Percentiles rank a stretch among this genome's conserved stretches.
Conservation (phyloP, 1,140 invertebrate genomes). For the Penaeus japonicus region DNA sequence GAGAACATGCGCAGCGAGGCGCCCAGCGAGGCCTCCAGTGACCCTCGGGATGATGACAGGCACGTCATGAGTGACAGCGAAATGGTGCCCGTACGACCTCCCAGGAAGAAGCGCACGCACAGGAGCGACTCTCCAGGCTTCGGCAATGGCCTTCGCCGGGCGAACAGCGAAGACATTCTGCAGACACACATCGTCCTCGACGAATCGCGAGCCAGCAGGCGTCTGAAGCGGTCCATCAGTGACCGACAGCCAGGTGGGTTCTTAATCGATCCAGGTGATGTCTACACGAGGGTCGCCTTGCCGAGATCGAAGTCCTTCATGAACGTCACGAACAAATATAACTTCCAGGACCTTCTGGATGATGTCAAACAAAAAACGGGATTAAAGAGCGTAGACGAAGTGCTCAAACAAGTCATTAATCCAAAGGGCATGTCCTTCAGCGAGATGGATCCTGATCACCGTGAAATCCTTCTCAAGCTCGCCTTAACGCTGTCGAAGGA, state of each 20-base stretch:
- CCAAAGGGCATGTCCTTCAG: conserved; percentile 92
- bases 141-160: conserved; percentile 1
- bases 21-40: conserved; percentile 48
- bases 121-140: background rate
- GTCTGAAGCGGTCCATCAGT: conserved; percentile 40
- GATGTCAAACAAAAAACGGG: conserved; percentile 73
- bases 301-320: conserved; percentile 58
- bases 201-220: background rate
- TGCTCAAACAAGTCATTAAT: conserved; percentile 85
- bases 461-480: conserved; percentile 85
- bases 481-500: conserved; percentile 87
- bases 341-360: conserved; percentile 60
- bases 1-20: conserved; percentile 71
- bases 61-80: conserved; percentile 58
- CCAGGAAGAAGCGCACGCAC: conserved; percentile 41
- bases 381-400: conserved; percentile 85
- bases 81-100: conserved; percentile 46
- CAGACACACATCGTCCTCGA: conserved; percentile 14
- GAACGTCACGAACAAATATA: conserved; percentile 57
- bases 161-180: conserved; percentile 56
- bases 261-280: conserved; percentile 15
- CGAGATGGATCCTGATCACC: conserved; percentile 87
- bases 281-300: conserved; percentile 45
- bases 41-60: conserved; percentile 39
- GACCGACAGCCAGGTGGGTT: conserved; percentile 27